Percentiles rank a stretch among this genome's conserved stretches.
Conservation (phyloP, 1,140 invertebrate species). For the Micrasema minimum region DNA sequence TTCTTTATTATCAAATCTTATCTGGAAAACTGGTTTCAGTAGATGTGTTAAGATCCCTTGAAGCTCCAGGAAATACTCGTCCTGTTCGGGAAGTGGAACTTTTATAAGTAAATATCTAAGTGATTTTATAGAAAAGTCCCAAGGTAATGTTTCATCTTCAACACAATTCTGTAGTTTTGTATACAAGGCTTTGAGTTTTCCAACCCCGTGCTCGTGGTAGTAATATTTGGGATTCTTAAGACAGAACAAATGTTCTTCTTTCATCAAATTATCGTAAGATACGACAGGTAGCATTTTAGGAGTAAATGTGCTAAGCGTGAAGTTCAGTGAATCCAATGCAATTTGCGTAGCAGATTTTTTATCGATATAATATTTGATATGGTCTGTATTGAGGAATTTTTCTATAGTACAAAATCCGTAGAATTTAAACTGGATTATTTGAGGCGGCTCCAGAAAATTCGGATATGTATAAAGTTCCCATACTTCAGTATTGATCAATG, state of each 20-base stretch:
- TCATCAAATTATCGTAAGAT: slow-evolving; percentile 45
- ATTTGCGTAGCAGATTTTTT: slow-evolving; percentile 51
- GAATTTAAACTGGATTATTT: slow-evolving; percentile 3
- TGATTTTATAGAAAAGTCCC: slow-evolving; percentile 55
- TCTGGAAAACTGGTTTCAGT: slow-evolving; percentile 15
- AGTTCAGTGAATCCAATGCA: slow-evolving; percentile 6
- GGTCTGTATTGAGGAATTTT: not conserved
- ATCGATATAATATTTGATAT: slow-evolving; percentile 42
- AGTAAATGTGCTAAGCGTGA: slow-evolving; percentile 18
- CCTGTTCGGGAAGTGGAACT: slow-evolving; percentile 2
- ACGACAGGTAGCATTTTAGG: slow-evolving; percentile 8
- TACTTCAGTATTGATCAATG: slow-evolving; percentile 46
- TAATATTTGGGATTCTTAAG: slow-evolving; percentile 54
- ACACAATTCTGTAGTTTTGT: not conserved
- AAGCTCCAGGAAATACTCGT: not conserved
- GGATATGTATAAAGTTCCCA: slow-evolving; percentile 56
- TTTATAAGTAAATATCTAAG: slow-evolving; percentile 53
- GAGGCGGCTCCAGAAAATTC: slow-evolving; percentile 20
- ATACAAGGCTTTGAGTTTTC: slow-evolving; percentile 55
- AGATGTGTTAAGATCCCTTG: slow-evolving; percentile 14
- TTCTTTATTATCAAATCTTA: slow-evolving; percentile 10
- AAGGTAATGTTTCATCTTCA: slow-evolving; percentile 33
- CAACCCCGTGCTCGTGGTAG: slow-evolving; percentile 52
- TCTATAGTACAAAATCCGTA: slow-evolving; percentile 15
- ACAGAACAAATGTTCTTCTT: slow-evolving; percentile 53